phyloP scores from a whole-genome alignment of 2,113 vertebrate species.

The Pan troglodytes region NHGRI_mPanTro3-v2.1_pri NC_072412.2:99257001-99257500 shows the following conservation, averaged over 20 bases:
- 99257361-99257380: neutral
- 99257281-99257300: neutral
- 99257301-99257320: neutral
- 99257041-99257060: conserved; percentile 15
- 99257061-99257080: conserved; percentile 18
- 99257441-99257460: neutral
- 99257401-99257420: neutral
- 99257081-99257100: conserved; percentile 8
- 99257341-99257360: neutral
- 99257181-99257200: neutral
- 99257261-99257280: neutral
- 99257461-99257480: neutral
- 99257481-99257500: neutral
- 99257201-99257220: neutral
- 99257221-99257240: neutral
- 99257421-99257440: neutral
- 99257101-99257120: neutral
- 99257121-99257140: neutral
- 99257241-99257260: neutral
- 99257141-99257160: neutral
- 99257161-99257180: neutral
- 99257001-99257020: conserved; percentile 26
- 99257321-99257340: neutral
- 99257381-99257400: neutral
- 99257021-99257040: conserved; percentile 28